Base-by-base conservation (phyloP, 2,113 vertebrate species). In the Phaetusa simplex region DNA sequence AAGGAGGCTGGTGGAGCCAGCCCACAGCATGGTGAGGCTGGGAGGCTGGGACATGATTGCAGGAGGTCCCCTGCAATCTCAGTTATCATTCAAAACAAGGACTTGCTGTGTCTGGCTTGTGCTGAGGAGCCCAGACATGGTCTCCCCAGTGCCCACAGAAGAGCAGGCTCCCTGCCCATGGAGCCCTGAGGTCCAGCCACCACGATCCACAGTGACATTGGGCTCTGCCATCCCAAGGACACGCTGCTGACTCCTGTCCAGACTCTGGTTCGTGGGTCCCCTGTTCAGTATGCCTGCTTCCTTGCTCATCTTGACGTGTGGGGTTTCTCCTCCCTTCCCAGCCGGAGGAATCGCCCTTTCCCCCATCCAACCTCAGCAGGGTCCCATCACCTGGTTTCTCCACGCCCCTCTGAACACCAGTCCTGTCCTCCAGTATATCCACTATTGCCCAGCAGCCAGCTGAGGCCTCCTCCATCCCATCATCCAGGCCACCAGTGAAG, bases 91-190 rank as follows among this genome's bases (percentile, higher is more conserved):
- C 1, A 3, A 80, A 83, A 64, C 22, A 59, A 72, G 36, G 8
- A 32, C 6, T 55, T 59, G 12, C 18, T 56, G 5, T 36, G 14
- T 49, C n/a, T 59, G 58, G 13, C 43, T 81, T 58, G 8, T 49
- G 9, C 65, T 17, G 6, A 6, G 14, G 27, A 71, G 2, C 13
- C 13, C 53, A 50, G 24, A 36, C 0, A 0, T 43, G 11, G 26
- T 59, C 12, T 82, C 6, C 9, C 15, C 36, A 19, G 15, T 14
- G 11, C 22, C 50, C 1, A 0, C 43, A 49, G 38, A 56, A 11
- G 14, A 36, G 13, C 26, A 72, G 15, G 2, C 21, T 69, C 8
- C 32, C 49, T 65, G 34, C 3, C 3, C 6, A 50, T 23, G 49
- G 36, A 72, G 22, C 18, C 34, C 52, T 53, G 29, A 82, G 16